Conservation (phyloP, 2,113 vertebrate species). For the Dipodomys merriami region DNA sequence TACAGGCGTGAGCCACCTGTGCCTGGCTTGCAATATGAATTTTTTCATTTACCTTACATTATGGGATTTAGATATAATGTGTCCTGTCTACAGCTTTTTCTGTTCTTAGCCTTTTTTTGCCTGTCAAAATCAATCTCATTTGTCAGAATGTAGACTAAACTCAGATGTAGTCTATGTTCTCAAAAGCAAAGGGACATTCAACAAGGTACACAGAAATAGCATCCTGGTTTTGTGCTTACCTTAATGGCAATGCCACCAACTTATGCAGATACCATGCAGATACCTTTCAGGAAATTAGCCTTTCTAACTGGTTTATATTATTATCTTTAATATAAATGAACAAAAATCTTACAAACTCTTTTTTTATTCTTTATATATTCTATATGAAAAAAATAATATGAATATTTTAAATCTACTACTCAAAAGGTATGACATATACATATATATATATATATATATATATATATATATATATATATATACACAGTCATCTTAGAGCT, state of each 20-base stretch:
- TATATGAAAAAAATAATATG: constrained; percentile 28
- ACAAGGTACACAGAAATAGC: background rate
- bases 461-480: no score
- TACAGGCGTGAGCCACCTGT: no score
- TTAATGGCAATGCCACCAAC: background rate
- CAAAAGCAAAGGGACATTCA: background rate
- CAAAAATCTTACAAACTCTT: background rate
- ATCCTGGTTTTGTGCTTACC: background rate
- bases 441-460: no score
- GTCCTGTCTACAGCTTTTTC: background rate
- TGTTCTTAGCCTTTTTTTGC: background rate
- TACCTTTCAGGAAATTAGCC: background rate
- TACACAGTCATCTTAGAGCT: constrained; percentile 39
- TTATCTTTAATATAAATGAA: constrained; percentile 12
- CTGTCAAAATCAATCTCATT: background rate
- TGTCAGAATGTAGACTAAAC: background rate
- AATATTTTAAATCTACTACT: constrained; percentile 53
- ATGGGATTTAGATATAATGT: background rate
- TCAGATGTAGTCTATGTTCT: background rate
- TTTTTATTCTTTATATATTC: constrained; percentile 16
- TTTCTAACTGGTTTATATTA: background rate
- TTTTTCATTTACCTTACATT: constrained; percentile 8
- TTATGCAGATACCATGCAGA: background rate
- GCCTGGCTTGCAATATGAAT: background rate
- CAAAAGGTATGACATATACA: constrained; percentile 23